Conservation (phyloP, 1,140 invertebrate species). For the Polyergus mexicanus region DNA sequence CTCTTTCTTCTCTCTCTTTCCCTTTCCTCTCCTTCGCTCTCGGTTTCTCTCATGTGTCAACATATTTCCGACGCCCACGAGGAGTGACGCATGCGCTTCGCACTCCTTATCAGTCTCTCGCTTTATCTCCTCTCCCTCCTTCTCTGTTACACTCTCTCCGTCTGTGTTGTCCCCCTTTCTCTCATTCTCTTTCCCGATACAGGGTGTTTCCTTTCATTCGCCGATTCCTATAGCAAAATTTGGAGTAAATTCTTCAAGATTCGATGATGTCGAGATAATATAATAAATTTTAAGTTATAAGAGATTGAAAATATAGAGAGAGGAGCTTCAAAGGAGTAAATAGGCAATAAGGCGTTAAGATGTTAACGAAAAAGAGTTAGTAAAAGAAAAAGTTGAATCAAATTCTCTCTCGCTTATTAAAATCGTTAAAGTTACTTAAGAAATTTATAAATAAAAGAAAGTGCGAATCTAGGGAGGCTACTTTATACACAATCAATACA, state of each 20-base stretch:
- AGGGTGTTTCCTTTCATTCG: background rate
- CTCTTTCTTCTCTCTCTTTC: constrained; percentile 27
- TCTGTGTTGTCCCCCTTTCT: constrained; percentile 37
- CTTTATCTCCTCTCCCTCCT: constrained; percentile 47
- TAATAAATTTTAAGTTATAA: background rate
- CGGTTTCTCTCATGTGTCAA: constrained; percentile 70
- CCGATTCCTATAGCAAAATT: background rate
- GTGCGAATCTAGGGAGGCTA: background rate
- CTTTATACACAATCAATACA: background rate
- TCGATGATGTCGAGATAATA: background rate
- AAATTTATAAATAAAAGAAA: background rate
- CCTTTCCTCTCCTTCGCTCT: constrained; percentile 32
- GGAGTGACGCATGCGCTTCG: constrained; percentile 75
- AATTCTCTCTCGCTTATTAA: too few species aligned
- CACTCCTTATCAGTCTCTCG: constrained; percentile 62
- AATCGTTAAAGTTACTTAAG: background rate
- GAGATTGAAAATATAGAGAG: background rate
- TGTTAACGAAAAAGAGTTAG: too few species aligned
- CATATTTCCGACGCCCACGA: constrained; percentile 73
- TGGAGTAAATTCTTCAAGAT: background rate
- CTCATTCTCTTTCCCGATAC: constrained; percentile 20
- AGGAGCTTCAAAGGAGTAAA: background rate
- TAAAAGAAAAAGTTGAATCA: too few species aligned
- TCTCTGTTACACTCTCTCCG: constrained; percentile 25
- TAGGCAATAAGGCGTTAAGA: background rate